phyloP scores from a whole-genome alignment of 2,888 invertebrate species.

The Tridacna crocea region DNA sequence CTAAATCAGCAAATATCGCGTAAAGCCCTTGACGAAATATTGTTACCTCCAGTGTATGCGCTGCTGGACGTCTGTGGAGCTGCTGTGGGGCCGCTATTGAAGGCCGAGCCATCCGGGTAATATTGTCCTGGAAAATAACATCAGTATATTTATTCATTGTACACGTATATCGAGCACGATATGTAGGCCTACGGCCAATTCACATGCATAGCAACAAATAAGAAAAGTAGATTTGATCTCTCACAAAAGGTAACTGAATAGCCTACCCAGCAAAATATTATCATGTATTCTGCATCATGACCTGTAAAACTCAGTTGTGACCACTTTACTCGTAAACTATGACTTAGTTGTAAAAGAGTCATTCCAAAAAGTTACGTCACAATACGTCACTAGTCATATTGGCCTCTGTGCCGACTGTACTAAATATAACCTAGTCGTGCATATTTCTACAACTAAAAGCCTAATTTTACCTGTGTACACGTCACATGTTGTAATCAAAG shows the following conservation, averaged over 20 bases:
- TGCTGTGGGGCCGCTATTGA: slow-evolving; percentile 57
- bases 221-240: neutral
- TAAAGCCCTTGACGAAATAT: no score
- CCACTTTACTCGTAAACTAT: no score
- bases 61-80: slow-evolving; percentile 44
- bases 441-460: no score
- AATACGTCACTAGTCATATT: slow-evolving; percentile 70
- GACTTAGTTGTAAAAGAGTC: no score
- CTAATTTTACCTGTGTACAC: no score
- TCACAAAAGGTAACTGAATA: neutral
- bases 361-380: no score
- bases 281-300: no score
- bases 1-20: no score
- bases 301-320: no score
- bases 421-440: slow-evolving; percentile 28
- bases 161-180: neutral
- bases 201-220: neutral
- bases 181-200: neutral
- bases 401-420: slow-evolving; percentile 60
- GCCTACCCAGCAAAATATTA: neutral
- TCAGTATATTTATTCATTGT: neutral
- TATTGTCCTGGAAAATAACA: slow-evolving; percentile 58
- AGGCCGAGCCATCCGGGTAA: slow-evolving; percentile 68
- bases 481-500: no score
- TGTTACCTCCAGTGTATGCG: slow-evolving; percentile 58